Evolutionary conservation across 2,888 invertebrate genomes (phyloP), one percentile per base, ranked within the genome.

Genomic region (Scaptomyza flava): DNA sequence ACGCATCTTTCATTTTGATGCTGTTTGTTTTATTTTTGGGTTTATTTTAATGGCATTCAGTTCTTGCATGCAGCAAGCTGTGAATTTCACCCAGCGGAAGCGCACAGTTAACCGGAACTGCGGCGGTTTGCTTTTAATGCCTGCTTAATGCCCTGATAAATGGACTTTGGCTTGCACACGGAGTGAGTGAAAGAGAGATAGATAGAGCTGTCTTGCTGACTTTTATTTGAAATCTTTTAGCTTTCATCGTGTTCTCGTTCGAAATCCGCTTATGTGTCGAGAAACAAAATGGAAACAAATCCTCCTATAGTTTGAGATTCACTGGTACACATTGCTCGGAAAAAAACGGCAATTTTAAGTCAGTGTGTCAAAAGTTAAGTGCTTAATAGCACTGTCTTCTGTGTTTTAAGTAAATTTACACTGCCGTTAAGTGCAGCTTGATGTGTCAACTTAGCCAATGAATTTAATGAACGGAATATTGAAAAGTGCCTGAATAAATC

Each of bases 211-310:
- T 43, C 42, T 43, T 14, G 36, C 9, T 31, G 61, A 50, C 36
- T 50, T 43, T 34, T 38, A 27, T 9, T 31, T 33, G 36, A 14
- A 68, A 59, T 59, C 69, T 42, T 12, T 41, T 46, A 27, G 31
- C 42, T 20, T 31, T 45, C 27, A 14, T 23, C 31, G 30, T 23
- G 30, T 31, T 34, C 62, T n/a, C 62, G 43, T 42, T 20, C 30
- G n/a, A 14, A 79, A 79, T 72, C 69, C 77, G 43, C 79, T 59
- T 57, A 50, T 51, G 58, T 56, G 56, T 56, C 58, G n/a, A 50
- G 30, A 33, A 50, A 51, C 30, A 52, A 51, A 68, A 54, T 23
- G 23, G 8, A 38, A 62, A n/a, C 31, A 34, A 61, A 33, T 46
- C 38, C 38, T 23, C 12, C 14, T 31, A 45, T 36, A 23, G 31